A percentile compares a stretch with the other conserved stretches of the same genome.
phyloP scores from a whole-genome alignment of 2,888 invertebrate species.

The Cepaea hortensis region DNA sequence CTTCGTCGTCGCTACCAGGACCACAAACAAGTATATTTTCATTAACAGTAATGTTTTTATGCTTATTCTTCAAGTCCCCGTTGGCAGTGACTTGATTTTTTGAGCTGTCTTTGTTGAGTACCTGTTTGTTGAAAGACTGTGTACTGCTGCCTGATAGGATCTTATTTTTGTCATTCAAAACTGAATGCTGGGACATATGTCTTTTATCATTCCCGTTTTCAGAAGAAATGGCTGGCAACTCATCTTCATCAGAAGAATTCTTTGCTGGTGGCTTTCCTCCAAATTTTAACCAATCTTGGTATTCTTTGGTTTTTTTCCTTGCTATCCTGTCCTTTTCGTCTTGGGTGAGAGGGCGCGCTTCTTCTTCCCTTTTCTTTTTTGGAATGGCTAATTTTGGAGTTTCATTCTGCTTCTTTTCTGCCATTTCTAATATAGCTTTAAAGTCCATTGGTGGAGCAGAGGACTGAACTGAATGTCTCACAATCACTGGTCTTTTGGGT shows the following conservation, averaged over 20 bases:
- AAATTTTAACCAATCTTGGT: slow-evolving; percentile 57
- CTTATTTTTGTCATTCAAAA: not conserved
- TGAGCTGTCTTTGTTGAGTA: not conserved
- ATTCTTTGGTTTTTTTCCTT: slow-evolving; percentile 54
- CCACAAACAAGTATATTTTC: slow-evolving; percentile 47
- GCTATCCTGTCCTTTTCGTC: slow-evolving; percentile 63
- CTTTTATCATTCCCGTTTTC: not conserved
- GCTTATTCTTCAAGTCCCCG: not conserved
- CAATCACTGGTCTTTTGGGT: slow-evolving; percentile 31
- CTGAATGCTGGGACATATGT: not conserved
- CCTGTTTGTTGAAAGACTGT: slow-evolving; percentile 21
- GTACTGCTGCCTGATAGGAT: slow-evolving; percentile 14
- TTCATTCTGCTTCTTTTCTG: slow-evolving; percentile 59
- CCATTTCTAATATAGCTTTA: slow-evolving; percentile 64
- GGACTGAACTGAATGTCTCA: slow-evolving; percentile 44
- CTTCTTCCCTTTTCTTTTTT: slow-evolving; percentile 48
- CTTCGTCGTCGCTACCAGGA: slow-evolving; percentile 26
- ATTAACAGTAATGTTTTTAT: slow-evolving; percentile 32
- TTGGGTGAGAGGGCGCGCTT: slow-evolving; percentile 62
- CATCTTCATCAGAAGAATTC: slow-evolving; percentile 24
- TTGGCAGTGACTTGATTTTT: not conserved
- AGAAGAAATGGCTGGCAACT: not conserved
- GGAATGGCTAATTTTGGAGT: slow-evolving; percentile 46
- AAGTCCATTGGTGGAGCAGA: slow-evolving; percentile 61
- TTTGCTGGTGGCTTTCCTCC: slow-evolving; percentile 49